Percentiles rank a stretch among this genome's conserved stretches.
These are phyloP conservation scores for Labeo calbasu DNA, from an alignment of 2,797 vertebrate species.

Conservation along the genomic window DNA sequence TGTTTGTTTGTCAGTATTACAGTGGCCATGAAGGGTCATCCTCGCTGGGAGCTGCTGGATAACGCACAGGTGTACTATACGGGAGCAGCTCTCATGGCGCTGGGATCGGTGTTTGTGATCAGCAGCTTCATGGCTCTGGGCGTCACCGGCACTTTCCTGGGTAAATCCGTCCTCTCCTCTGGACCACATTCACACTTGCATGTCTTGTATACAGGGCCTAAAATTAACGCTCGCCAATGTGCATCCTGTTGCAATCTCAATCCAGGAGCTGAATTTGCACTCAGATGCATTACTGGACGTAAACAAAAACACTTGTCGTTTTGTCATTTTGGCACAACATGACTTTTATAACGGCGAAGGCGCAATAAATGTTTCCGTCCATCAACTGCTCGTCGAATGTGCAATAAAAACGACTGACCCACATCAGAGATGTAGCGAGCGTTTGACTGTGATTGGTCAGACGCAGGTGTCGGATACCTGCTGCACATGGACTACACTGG, in stretches of 20 bases:
- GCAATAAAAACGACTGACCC: not conserved
- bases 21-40: conserved; percentile 86
- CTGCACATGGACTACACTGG: not conserved
- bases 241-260: too few relatives aligned
- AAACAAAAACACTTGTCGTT: too few relatives aligned
- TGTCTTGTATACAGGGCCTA: not conserved
- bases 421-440: not conserved
- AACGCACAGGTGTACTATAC: conserved; percentile 69
- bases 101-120: conserved; percentile 84
- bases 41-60: conserved; percentile 81
- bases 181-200: not conserved
- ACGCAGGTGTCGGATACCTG: not conserved
- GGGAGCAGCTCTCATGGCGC: conserved; percentile 75
- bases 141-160: conserved; percentile 92
- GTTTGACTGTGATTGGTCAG: not conserved
- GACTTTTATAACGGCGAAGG: not conserved
- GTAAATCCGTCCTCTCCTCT: conserved; percentile 73
- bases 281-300: too few relatives aligned
- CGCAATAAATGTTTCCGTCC: not conserved
- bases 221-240: not conserved
- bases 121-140: conserved; percentile 92
- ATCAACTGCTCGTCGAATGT: not conserved
- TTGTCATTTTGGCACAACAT: not conserved
- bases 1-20: conserved; percentile 79
- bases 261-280: too few relatives aligned